Evolutionary conservation across 2,888 invertebrate species (phyloP).

Genomic region (Philhelius pedissequus): DNA sequence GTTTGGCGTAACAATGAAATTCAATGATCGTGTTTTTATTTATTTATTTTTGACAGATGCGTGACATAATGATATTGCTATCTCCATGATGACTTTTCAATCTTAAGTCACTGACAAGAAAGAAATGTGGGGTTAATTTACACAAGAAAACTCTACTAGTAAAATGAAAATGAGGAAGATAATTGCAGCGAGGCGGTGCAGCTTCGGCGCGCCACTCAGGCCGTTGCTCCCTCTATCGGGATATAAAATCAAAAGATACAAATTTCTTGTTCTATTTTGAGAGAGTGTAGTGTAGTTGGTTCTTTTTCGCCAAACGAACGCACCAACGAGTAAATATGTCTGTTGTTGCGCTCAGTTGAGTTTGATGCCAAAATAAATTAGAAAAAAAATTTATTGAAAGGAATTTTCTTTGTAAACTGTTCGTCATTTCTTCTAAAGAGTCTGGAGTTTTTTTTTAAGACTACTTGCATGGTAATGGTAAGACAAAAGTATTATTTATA

Average conservation of each 20-base stretch:
- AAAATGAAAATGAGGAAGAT: slow-evolving; percentile 24
- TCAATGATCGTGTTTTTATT: slow-evolving; percentile 15
- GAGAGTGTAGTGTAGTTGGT: slow-evolving; percentile 14
- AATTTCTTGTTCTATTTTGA: slow-evolving; percentile 47
- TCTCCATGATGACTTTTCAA: neutral
- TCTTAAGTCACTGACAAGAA: neutral
- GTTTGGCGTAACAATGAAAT: slow-evolving; percentile 20
- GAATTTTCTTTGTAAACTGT: neutral
- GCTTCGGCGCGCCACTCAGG: slow-evolving; percentile 30
- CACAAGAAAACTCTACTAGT: slow-evolving; percentile 13
- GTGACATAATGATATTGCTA: slow-evolving; percentile 31
- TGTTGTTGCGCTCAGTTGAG: slow-evolving; percentile 63
- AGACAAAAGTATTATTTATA: slow-evolving; percentile 31
- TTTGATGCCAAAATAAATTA: slow-evolving; percentile 68
- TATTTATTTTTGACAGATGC: slow-evolving; percentile 23
- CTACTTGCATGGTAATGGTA: neutral
- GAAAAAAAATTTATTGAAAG: slow-evolving; percentile 28
- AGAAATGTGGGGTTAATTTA: slow-evolving; percentile 28
- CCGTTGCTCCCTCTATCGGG: slow-evolving; percentile 36
- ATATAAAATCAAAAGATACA: neutral
- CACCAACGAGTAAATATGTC: slow-evolving; percentile 56
- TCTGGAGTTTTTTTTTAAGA: neutral
- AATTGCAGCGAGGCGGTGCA: slow-evolving; percentile 15
- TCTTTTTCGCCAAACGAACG: slow-evolving; percentile 52
- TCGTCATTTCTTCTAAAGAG: slow-evolving; percentile 15